Conservation (phyloP, 2,888 invertebrate species). For the Nasonovia ribisnigri region DNA sequence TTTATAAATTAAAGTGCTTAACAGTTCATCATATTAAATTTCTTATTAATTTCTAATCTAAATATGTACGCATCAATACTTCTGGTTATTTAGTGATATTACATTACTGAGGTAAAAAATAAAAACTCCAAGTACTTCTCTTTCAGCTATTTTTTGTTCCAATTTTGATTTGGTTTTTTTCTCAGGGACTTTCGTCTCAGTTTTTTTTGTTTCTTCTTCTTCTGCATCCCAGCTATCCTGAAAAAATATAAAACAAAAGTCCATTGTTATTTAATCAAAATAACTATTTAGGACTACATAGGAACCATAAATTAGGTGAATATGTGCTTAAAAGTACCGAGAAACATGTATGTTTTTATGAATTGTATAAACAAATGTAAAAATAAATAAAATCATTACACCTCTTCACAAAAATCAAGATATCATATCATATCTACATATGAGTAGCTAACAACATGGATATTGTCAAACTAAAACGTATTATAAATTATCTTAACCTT, state of each 20-base stretch:
- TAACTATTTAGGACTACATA: not conserved
- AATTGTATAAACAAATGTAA: not conserved
- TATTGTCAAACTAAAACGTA: not conserved
- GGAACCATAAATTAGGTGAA: not conserved
- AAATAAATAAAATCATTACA: not conserved
- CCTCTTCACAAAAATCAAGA: not conserved
- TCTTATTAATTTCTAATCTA: not conserved
- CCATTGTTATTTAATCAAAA: not conserved
- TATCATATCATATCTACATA: not conserved
- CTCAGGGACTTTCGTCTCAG: conserved; percentile 77
- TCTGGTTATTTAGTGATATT: not conserved
- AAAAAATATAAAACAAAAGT: conserved; percentile 39
- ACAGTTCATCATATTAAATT: too few species aligned
- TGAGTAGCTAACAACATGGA: not conserved
- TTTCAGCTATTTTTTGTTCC: conserved; percentile 87
- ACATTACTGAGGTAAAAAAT: not conserved
- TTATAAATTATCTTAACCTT: not conserved
- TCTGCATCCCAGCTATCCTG: conserved; percentile 97
- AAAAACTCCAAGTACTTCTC: conserved; percentile 73
- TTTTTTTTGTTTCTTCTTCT: conserved; percentile 84
- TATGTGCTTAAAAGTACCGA: not conserved
- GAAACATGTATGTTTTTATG: not conserved
- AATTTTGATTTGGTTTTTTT: conserved; percentile 82
- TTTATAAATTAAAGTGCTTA: not conserved
- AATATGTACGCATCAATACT: not conserved